These are phyloP conservation scores for Pentamera pediparva DNA, from an alignment of 53 echinoderm and acorn worm genomes.

Conservation along the genomic window DNA sequence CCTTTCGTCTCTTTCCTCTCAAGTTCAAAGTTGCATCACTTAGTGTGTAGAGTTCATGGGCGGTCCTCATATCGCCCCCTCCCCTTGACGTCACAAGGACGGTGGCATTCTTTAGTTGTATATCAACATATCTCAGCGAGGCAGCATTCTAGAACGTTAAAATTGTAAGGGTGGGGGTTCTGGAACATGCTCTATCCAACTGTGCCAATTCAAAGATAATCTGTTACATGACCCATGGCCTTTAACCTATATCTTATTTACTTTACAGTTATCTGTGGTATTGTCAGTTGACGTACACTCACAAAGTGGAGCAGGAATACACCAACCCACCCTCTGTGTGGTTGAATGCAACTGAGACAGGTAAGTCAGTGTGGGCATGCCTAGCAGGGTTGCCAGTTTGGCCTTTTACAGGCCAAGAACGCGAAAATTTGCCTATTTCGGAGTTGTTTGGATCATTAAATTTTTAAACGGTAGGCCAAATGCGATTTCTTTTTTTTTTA, in stretches of 20 bases:
- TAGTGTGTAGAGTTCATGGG: too few species aligned
- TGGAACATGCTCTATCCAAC: too few species aligned
- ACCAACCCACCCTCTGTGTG: constrained; percentile 3
- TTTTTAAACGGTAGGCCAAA: background rate
- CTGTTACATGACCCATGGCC: background rate
- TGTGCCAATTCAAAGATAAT: too few species aligned
- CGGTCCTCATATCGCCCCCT: too few species aligned
- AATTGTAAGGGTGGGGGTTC: too few species aligned
- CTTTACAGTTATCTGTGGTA: constrained; percentile 29
- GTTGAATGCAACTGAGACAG: constrained; percentile 1
- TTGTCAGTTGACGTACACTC: constrained; percentile 11
- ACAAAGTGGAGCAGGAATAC: background rate
- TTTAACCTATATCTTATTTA: background rate
- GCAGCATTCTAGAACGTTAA: background rate
- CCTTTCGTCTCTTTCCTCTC: too few species aligned
- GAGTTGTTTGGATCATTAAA: background rate
- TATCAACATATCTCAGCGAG: too few species aligned
- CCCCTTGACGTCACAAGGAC: background rate
- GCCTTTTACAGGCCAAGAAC: too few species aligned
- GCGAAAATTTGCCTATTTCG: too few species aligned
- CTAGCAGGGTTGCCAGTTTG: too few species aligned
- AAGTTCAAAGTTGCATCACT: too few species aligned
- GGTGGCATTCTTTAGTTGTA: too few species aligned
- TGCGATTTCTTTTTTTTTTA: background rate
- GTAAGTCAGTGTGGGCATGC: background rate